Percentiles rank a stretch among this genome's conserved stretches.
Conservation (phyloP, 2,888 invertebrate genomes). For the Lomographa bimaculata region DNA sequence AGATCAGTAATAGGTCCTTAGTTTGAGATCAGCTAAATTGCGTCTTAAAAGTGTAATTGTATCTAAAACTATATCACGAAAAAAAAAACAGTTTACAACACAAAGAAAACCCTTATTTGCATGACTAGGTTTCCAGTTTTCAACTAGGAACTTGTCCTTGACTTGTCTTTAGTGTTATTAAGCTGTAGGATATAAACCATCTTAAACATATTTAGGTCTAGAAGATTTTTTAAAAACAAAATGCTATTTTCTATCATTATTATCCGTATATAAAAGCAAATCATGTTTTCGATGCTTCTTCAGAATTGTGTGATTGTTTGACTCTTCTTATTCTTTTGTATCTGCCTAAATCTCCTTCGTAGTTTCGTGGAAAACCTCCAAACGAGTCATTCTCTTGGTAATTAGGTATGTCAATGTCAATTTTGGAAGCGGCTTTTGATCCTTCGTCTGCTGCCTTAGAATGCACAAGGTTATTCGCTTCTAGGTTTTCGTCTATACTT, state of each 20-base stretch:
- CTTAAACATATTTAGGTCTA: too few species aligned
- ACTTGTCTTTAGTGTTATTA: too few species aligned
- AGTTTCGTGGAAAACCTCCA: slow-evolving; percentile 55
- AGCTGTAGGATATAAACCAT: too few species aligned
- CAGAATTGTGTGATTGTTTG: slow-evolving; percentile 44
- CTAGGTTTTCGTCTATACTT: slow-evolving; percentile 24
- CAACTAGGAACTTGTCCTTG: too few species aligned
- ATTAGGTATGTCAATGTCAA: slow-evolving; percentile 45
- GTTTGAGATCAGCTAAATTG: slow-evolving; percentile 17
- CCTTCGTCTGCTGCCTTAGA: slow-evolving; percentile 43
- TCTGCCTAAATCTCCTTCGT: slow-evolving; percentile 59
- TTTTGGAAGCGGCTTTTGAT: slow-evolving; percentile 40
- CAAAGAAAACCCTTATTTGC: too few species aligned
- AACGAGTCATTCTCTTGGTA: slow-evolving; percentile 65
- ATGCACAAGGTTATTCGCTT: too few species aligned
- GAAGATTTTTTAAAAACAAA: too few species aligned
- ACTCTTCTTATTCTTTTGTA: slow-evolving; percentile 70
- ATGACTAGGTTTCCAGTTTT: too few species aligned
- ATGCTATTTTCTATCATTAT: neutral
- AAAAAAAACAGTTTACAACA: too few species aligned
- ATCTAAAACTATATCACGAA: too few species aligned
- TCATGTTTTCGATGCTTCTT: slow-evolving; percentile 26
- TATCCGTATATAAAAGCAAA: slow-evolving; percentile 1
- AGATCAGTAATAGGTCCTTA: slow-evolving; percentile 6
- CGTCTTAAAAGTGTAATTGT: slow-evolving; percentile 39